These are phyloP conservation scores for Pemphredon lugubris DNA, from an alignment of 2,888 invertebrate genomes.

Conservation along the genomic window DNA sequence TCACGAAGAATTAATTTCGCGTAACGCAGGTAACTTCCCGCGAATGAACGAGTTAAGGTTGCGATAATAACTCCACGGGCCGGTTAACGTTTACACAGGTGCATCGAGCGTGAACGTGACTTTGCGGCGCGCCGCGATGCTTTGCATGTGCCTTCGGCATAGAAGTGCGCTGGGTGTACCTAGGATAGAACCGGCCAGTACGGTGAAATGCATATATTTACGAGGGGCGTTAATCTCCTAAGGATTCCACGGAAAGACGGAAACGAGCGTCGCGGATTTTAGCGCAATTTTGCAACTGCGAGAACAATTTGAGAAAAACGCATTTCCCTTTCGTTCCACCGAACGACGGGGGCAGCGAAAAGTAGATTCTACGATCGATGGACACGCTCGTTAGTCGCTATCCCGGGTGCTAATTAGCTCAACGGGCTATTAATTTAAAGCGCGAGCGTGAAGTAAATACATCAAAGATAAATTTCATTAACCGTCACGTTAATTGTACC, in stretches of 20 bases:
- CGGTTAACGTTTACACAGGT: conserved; percentile 60
- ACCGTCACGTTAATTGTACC: too few relatives aligned
- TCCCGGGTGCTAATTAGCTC: too few relatives aligned
- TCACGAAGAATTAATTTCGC: conserved; percentile 55
- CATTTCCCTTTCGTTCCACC: neutral
- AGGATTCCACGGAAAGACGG: conserved; percentile 30
- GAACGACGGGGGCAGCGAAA: neutral
- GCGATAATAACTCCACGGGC: conserved; percentile 55
- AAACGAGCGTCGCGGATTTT: conserved; percentile 30
- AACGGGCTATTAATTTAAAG: too few relatives aligned
- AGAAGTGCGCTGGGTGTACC: conserved; percentile 6
- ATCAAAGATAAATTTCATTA: too few relatives aligned
- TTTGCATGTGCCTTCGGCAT: conserved; percentile 31
- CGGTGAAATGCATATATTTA: conserved; percentile 47
- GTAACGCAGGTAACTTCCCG: conserved; percentile 53
- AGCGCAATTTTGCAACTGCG: conserved; percentile 27
- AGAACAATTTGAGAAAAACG: neutral
- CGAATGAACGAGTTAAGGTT: conserved; percentile 58
- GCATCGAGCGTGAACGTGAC: conserved; percentile 54
- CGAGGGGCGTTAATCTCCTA: conserved; percentile 37
- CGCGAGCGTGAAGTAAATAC: too few relatives aligned
- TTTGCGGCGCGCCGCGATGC: conserved; percentile 18
- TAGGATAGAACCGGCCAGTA: conserved; percentile 16
- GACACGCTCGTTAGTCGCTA: too few relatives aligned
- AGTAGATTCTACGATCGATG: too few relatives aligned